Base-by-base conservation (phyloP, 2,113 vertebrate genomes). In the Origma solitaria region DNA sequence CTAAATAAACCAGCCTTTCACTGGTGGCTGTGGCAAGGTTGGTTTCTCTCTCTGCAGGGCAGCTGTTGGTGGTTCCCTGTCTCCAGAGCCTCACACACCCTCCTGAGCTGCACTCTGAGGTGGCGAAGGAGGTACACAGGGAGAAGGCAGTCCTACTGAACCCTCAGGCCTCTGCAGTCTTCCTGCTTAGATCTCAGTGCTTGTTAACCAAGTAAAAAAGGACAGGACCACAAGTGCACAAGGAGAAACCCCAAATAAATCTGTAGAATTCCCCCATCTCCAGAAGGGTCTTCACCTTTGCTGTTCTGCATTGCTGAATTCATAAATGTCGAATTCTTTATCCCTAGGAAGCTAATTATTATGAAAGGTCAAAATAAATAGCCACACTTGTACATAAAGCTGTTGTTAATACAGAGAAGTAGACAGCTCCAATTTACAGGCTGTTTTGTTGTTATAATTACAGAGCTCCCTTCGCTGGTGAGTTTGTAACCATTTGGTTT, bases 391-490 rank as follows among this genome's bases (percentile, higher is more conserved):
- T 75, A 94, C 79, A 50, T 92, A 95, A 94, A 95, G 85, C 76
- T 45, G 58, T 49, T 92, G 85, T 57, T 69, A 94, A 96, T 94
- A 89, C 58, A 78, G 83, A 95, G 96, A 92, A 94, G 86, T 60
- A 95, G 94, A 91, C 82, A 87, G 70, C 64, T 94, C 94, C 85
- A 92, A 95, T 95, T 94, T 96, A 90, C 78, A 94, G 86, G 92
- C 90, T 88, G 70, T 96, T 96, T 96, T 96, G 94, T 96, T 86
- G 91, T 95, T 97, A 96, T 97, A 97, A 98, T 98, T 97, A 97
- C 82, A 94, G 69, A 92, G 76, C 88, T 95, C 90, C 95, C 72
- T 96, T 88, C 2, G 1, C 82, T 72, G 71, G 44, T n/a, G 93
- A 92, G 69, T 90, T 88, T 86, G 88, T 82, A 90, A 72, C 88